Conservation (phyloP, 2,888 invertebrate species). For the Agrochola lota region DNA sequence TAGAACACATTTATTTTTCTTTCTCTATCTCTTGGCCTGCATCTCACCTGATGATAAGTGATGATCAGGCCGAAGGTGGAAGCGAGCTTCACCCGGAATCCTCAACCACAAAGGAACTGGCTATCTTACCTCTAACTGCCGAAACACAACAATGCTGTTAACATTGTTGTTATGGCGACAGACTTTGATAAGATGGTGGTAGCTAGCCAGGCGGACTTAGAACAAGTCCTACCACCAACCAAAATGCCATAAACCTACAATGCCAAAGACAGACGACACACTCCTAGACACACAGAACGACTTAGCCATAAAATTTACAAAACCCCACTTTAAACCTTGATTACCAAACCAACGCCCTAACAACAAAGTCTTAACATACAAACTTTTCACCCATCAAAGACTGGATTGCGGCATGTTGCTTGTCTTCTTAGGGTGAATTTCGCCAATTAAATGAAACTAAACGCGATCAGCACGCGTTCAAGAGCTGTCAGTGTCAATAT, state of each 20-base stretch:
- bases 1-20: too few species aligned
- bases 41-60: too few species aligned
- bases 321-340: background rate
- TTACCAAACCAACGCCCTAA: background rate
- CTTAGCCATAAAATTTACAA: background rate
- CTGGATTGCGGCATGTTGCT: slow-evolving; percentile 48
- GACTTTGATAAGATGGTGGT: too few species aligned
- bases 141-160: too few species aligned
- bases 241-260: background rate
- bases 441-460: background rate
- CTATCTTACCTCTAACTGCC: too few species aligned
- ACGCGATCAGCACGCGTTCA: background rate
- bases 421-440: slow-evolving; percentile 7
- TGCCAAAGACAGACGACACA: background rate
- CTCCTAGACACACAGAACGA: background rate
- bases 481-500: background rate
- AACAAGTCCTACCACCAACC: too few species aligned
- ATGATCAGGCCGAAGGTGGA: too few species aligned
- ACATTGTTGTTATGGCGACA: too few species aligned
- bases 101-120: too few species aligned
- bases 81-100: too few species aligned
- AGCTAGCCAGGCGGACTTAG: too few species aligned
- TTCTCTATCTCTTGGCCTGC: too few species aligned
- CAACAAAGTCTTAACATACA: background rate
- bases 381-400: slow-evolving; percentile 34